phyloP scores from a whole-genome alignment of 2,797 vertebrate species.

The Enteromius afrohamiltoni region DNA sequence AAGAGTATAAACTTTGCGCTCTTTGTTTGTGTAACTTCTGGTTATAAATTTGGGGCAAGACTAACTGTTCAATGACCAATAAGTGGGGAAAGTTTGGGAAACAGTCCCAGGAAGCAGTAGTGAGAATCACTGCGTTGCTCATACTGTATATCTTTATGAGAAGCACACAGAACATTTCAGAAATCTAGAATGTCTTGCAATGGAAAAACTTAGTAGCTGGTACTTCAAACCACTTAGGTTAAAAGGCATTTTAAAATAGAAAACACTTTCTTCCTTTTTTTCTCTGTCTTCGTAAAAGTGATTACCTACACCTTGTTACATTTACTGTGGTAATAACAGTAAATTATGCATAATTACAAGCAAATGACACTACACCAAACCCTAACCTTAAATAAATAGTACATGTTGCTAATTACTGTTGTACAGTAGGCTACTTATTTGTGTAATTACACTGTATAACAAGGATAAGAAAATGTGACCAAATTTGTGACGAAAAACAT shows the following conservation, averaged over 20 bases:
- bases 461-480: neutral
- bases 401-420: neutral
- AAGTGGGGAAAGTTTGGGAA: neutral
- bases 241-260: neutral
- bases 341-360: conserved; percentile 8
- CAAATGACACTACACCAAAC: neutral
- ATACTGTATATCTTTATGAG: neutral
- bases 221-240: neutral
- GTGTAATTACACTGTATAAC: neutral
- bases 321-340: neutral
- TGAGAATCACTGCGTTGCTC: neutral
- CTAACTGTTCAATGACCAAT: neutral
- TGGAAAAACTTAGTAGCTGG: neutral
- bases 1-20: neutral
- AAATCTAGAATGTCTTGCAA: neutral
- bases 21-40: neutral
- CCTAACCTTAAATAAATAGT: neutral
- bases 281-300: neutral
- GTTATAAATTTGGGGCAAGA: neutral
- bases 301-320: neutral
- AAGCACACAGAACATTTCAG: neutral
- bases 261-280: neutral
- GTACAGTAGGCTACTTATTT: neutral
- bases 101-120: neutral
- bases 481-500: neutral